These are phyloP conservation scores for Amphiprion ocellaris DNA, from an alignment of 2,113 vertebrate genomes.

Conservation along the genomic window DNA sequence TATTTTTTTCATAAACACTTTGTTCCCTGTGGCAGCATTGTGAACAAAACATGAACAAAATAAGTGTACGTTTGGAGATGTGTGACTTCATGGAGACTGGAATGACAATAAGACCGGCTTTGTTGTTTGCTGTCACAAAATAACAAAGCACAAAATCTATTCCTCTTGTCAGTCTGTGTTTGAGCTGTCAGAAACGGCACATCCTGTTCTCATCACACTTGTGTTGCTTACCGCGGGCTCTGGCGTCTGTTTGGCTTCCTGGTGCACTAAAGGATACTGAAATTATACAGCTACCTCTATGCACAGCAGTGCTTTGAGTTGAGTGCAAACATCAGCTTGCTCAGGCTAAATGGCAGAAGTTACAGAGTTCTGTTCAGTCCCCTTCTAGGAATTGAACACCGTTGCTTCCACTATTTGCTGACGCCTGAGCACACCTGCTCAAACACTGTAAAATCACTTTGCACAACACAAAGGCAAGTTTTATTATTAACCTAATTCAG, in stretches of 20 bases:
- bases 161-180: slow-evolving; percentile 24
- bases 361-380: too few relatives aligned
- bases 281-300: not conserved
- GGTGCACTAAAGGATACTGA: not conserved
- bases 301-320: not conserved
- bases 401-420: too few relatives aligned
- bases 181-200: slow-evolving; percentile 33
- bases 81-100: not conserved
- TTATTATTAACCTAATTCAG: too few relatives aligned
- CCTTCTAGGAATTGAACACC: too few relatives aligned
- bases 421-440: too few relatives aligned
- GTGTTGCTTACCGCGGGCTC: not conserved
- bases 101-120: not conserved
- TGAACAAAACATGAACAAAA: not conserved
- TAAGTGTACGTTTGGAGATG: not conserved
- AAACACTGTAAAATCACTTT: too few relatives aligned
- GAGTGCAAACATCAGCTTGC: too few relatives aligned
- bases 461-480: too few relatives aligned
- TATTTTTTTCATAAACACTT: too few relatives aligned
- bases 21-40: too few relatives aligned
- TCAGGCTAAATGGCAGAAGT: not conserved
- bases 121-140: slow-evolving; percentile 18
- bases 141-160: slow-evolving; percentile 11
- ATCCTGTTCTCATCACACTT: slow-evolving; percentile 24
- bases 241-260: not conserved